phyloP scores from a whole-genome alignment of 2,888 invertebrate genomes.

The Yponomeuta plumbellus region DNA sequence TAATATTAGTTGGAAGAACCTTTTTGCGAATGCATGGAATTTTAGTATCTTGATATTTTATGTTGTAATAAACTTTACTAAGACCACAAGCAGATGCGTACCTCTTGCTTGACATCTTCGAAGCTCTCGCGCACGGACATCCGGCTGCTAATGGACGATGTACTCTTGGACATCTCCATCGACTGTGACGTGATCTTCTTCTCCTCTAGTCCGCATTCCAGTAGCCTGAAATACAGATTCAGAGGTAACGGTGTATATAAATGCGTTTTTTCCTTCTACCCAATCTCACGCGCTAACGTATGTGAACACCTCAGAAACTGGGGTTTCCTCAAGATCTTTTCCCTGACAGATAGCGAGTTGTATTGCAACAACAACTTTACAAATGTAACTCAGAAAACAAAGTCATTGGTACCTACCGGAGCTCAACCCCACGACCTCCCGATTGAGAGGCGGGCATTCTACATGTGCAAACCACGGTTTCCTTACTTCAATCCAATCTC shows the following conservation, averaged over 20 bases:
- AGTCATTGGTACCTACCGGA: too few relatives aligned
- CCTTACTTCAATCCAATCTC: neutral
- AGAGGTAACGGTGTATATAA: neutral
- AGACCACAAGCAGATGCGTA: neutral
- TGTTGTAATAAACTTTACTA: too few relatives aligned
- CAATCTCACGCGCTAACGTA: neutral
- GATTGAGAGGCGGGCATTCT: too few relatives aligned
- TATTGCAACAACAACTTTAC: too few relatives aligned
- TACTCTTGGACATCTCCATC: conserved; percentile 74
- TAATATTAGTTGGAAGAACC: too few relatives aligned
- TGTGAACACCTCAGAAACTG: neutral
- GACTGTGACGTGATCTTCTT: conserved; percentile 60
- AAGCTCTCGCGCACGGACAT: conserved; percentile 62
- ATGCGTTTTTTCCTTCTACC: neutral
- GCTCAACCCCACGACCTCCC: too few relatives aligned
- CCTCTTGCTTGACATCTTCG: conserved; percentile 47
- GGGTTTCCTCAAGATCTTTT: too few relatives aligned
- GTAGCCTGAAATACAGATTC: conserved; percentile 43
- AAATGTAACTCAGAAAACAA: too few relatives aligned
- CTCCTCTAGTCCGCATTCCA: conserved; percentile 64
- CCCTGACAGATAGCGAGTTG: too few relatives aligned
- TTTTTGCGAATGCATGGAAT: too few relatives aligned
- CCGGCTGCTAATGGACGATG: conserved; percentile 66
- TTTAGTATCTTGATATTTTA: too few relatives aligned
- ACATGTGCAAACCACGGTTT: too few relatives aligned